A percentile compares a stretch with the other conserved stretches of the same genome.
Conservation (phyloP, 53 echinoderm and acorn worm genomes). For the Crossaster papposus region DNA sequence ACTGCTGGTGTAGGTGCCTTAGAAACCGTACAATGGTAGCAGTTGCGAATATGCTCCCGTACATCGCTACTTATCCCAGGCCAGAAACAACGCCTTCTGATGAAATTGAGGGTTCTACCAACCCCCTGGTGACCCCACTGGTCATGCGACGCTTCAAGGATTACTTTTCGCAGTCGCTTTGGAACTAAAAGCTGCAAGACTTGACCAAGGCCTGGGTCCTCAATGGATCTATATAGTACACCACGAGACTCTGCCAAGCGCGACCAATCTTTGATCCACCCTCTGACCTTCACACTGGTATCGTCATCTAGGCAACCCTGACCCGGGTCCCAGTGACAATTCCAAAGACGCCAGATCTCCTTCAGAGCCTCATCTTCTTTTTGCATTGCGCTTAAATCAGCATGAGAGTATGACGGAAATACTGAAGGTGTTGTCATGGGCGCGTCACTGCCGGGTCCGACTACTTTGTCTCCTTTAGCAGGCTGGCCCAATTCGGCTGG, state of each 20-base stretch:
- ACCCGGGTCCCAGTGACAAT: slow-evolving; percentile 23
- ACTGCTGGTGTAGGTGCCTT: slow-evolving; percentile 29
- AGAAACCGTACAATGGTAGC: slow-evolving; percentile 7
- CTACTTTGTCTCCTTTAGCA: not conserved
- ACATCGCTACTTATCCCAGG: slow-evolving; percentile 21
- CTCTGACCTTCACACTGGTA: not conserved
- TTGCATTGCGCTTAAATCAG: slow-evolving; percentile 10
- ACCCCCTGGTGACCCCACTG: slow-evolving; percentile 52
- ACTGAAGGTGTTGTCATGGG: slow-evolving; percentile 16
- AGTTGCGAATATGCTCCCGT: slow-evolving; percentile 4
- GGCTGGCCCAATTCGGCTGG: not conserved
- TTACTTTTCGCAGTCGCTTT: not conserved
- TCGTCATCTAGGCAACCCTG: not conserved
- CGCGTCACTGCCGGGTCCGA: not conserved
- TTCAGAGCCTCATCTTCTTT: slow-evolving; percentile 26
- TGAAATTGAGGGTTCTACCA: slow-evolving; percentile 12
- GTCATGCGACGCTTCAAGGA: slow-evolving; percentile 33
- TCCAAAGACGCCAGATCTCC: slow-evolving; percentile 26
- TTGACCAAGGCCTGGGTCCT: slow-evolving; percentile 19
- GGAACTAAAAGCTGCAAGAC: slow-evolving; percentile 36
- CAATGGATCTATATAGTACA: slow-evolving; percentile 35
- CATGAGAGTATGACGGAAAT: slow-evolving; percentile 29
- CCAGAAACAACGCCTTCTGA: slow-evolving; percentile 33
- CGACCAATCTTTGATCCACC: slow-evolving; percentile 32
- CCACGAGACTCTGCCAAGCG: not conserved